phyloP scores from a whole-genome alignment of 2,888 invertebrate genomes.

The Nasonia oneida region DNA sequence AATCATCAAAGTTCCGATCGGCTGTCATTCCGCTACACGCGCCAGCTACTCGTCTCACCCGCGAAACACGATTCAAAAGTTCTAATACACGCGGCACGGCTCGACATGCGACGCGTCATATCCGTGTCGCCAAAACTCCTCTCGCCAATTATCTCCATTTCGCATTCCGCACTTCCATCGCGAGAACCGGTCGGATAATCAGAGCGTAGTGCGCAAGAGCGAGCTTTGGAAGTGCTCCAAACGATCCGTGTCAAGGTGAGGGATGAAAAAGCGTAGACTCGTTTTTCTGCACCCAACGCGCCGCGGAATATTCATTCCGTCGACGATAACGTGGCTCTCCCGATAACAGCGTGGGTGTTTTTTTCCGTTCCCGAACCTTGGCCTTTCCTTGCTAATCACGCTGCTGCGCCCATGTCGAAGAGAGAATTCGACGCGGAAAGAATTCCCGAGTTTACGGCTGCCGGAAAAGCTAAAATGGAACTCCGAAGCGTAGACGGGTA shows the following conservation, averaged over 20 bases:
- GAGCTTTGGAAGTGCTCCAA: constrained; percentile 34
- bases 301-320: constrained; percentile 26
- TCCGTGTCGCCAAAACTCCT: not conserved
- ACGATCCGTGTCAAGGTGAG: constrained; percentile 50
- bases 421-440: too few species aligned
- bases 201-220: not conserved
- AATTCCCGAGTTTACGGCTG: too few species aligned
- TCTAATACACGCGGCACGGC: not conserved
- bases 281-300: not conserved
- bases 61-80: constrained; percentile 10
- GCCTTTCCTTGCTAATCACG: not conserved
- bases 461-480: not conserved
- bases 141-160: constrained; percentile 32
- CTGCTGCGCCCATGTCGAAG: too few species aligned
- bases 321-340: not conserved
- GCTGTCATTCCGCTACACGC: too few species aligned
- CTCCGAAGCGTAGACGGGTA: not conserved
- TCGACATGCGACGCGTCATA: too few species aligned
- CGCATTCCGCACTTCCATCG: not conserved
- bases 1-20: too few species aligned
- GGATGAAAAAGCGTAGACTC: constrained; percentile 4
- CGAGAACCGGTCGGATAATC: not conserved
- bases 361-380: not conserved
- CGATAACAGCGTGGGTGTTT: not conserved
- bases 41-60: too few species aligned